Conservation (phyloP, 1,140 invertebrate species). For the Bilobella aurantiaca region DNA sequence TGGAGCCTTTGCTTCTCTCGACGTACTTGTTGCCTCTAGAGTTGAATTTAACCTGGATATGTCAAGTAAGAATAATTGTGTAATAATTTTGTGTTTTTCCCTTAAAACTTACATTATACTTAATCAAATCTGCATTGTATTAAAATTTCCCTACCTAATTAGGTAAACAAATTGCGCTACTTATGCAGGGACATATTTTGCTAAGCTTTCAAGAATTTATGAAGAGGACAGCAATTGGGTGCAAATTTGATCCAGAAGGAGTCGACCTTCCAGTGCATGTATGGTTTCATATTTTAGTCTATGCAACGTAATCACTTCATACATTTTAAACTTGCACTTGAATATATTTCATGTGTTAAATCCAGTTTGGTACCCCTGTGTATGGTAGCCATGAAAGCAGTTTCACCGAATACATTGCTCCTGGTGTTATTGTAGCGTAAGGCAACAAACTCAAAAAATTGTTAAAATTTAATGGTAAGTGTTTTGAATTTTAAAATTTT, state of each 20-base stretch:
- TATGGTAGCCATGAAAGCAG: slow-evolving; percentile 78
- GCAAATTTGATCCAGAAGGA: slow-evolving; percentile 62
- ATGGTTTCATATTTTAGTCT: too few relatives aligned
- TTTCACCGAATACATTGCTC: slow-evolving; percentile 89
- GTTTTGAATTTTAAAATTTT: slow-evolving; percentile 28
- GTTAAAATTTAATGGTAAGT: background rate
- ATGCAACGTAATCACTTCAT: slow-evolving; percentile 1
- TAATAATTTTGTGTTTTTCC: too few relatives aligned
- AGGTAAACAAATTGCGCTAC: slow-evolving; percentile 82
- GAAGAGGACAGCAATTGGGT: slow-evolving; percentile 53
- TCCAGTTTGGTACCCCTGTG: slow-evolving; percentile 64
- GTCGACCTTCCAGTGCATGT: slow-evolving; percentile 66
- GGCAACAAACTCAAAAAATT: background rate
- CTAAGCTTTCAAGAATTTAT: slow-evolving; percentile 68
- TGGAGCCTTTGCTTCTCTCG: slow-evolving; percentile 57
- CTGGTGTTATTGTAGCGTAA: slow-evolving; percentile 85
- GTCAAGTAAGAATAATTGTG: slow-evolving; percentile 57
- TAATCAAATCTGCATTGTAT: too few relatives aligned
- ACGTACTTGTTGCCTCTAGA: slow-evolving; percentile 64
- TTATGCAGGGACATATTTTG: slow-evolving; percentile 66
- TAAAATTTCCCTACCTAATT: too few relatives aligned
- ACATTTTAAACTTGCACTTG: background rate
- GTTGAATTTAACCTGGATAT: slow-evolving; percentile 77
- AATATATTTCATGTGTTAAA: background rate
- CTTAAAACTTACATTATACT: too few relatives aligned